These are phyloP conservation scores for Myotis findleyi DNA, from an alignment of 2,797 vertebrate species.

Conservation along the genomic window DNA sequence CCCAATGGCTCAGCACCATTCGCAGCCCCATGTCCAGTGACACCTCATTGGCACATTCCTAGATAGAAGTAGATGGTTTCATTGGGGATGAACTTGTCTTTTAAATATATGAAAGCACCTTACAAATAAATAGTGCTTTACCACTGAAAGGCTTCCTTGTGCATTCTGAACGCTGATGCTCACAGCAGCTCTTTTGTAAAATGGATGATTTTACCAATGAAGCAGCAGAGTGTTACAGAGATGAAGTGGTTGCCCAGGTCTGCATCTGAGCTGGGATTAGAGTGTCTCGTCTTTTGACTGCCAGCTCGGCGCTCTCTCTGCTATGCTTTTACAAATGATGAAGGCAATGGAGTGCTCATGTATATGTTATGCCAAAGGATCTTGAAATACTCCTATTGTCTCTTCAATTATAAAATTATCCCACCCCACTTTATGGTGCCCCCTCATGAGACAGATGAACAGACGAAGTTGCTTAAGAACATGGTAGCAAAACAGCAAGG, in stretches of 20 bases:
- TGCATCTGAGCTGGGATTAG: background rate
- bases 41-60: constrained; percentile 49
- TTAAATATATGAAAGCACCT: constrained; percentile 63
- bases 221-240: background rate
- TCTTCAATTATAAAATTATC: background rate
- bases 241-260: background rate
- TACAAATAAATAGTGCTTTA: constrained; percentile 65
- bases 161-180: background rate
- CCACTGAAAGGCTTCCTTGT: background rate
- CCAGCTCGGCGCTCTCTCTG: background rate
- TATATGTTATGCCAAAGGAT: background rate
- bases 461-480: background rate
- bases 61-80: constrained; percentile 63
- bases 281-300: background rate
- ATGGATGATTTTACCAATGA: constrained; percentile 14
- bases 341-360: background rate
- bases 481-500: background rate
- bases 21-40: constrained; percentile 3
- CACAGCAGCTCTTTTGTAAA: constrained; percentile 28
- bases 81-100: constrained; percentile 49
- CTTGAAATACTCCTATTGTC: background rate
- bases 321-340: background rate
- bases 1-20: constrained; percentile 57
- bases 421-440: background rate
- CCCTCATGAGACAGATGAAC: background rate